Evolutionary conservation across 2,113 vertebrate species (phyloP), one percentile per base, ranked within the genome.

Genomic region (Stigmatopora argus): DNA sequence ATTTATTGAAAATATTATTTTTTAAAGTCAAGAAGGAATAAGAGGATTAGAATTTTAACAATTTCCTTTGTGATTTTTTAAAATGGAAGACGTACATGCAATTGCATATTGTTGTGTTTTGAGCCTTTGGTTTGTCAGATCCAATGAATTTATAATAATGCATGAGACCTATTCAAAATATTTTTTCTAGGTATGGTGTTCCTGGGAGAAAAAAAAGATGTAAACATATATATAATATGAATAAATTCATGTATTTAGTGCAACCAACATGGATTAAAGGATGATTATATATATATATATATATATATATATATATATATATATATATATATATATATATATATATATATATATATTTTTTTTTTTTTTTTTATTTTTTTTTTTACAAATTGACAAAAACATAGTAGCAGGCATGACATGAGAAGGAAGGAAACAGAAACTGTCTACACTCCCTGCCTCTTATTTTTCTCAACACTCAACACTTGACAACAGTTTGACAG

Each of bases 1-100:
- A 44, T 76, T 77, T 77, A 70, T 31, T 81, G 68, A 78, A 77
- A 59, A 44, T 44, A 9, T 70, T 65, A 70, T 78, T 81, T 73
- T 78, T 82, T 75, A 67, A 73, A 65, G 48, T 77, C 67, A 68
- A 63, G 41, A 13, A 66, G n/a, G 35, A 60, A 64, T 69, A 69
- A 72, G 48, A 72, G 59, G 35, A 60, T 60, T 21, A 13, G 41
- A 19, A 6, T 1, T 41, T 60, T 31, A 38, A 7, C 15, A 9
- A 38, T 58, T 34, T 38, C 2, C 55, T 14, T 26, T 53, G 18
- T 7, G 48, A 19, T 51, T 26, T 26, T 21, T 53, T 53, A 3
- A 19, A 53, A 53, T 19, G 8, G n/a, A 10, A 21, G 10, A 53
- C 19, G 11, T 21, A 53, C 51, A 53, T 53, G 19, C n/a, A 21